A percentile compares a stretch with the other conserved stretches of the same genome.
Conservation (phyloP, 2,888 invertebrate species). For the Acronicta aceris region DNA sequence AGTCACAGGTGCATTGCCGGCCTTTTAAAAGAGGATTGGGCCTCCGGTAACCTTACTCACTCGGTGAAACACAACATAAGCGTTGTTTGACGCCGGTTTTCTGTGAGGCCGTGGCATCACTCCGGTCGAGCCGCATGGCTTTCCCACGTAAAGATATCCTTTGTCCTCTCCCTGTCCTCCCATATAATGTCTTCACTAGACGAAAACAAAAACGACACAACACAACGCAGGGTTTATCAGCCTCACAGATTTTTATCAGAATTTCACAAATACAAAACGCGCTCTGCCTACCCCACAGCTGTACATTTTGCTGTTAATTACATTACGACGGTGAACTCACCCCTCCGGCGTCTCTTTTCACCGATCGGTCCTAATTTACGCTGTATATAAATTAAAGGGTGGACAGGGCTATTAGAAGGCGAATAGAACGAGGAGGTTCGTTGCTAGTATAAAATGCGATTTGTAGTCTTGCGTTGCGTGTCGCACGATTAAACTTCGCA, state of each 20-base stretch:
- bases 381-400: constrained; percentile 39
- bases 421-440: constrained; percentile 40
- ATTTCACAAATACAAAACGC: not conserved
- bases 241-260: not conserved
- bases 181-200: too few relatives aligned
- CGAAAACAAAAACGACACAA: too few relatives aligned
- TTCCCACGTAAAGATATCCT: too few relatives aligned
- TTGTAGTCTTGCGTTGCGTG: constrained; percentile 28
- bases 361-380: constrained; percentile 30
- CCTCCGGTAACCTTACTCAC: too few relatives aligned
- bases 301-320: constrained; percentile 15
- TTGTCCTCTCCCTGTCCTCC: too few relatives aligned
- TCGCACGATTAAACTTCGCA: constrained; percentile 37
- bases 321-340: constrained; percentile 5
- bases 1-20: too few relatives aligned
- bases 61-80: too few relatives aligned
- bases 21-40: too few relatives aligned
- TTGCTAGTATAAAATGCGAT: constrained; percentile 14
- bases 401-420: constrained; percentile 35
- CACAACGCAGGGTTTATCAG: too few relatives aligned
- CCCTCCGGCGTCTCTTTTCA: constrained; percentile 25
- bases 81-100: too few relatives aligned
- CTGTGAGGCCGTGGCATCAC: too few relatives aligned
- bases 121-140: too few relatives aligned
- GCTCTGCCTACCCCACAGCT: not conserved